Conservation (phyloP, 2,888 invertebrate species). For the Noctuana brunneofusca region DNA sequence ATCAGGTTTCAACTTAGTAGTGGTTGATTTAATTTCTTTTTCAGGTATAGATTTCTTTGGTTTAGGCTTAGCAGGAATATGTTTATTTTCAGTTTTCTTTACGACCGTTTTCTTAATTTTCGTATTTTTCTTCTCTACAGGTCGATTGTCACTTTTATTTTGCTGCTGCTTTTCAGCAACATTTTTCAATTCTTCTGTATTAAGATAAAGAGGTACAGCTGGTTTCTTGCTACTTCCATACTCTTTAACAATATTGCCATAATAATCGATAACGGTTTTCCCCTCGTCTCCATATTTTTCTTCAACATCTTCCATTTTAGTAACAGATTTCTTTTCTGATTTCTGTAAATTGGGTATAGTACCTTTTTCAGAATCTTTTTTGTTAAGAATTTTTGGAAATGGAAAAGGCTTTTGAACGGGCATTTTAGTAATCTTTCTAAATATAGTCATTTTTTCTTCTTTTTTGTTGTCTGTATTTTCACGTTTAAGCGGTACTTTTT, state of each 20-base stretch:
- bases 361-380: conserved; percentile 60
- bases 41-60: conserved; percentile 41
- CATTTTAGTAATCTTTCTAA: conserved; percentile 74
- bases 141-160: conserved; percentile 51
- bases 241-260: conserved; percentile 90
- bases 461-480: conserved; percentile 56
- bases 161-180: conserved; percentile 79
- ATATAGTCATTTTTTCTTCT: conserved; percentile 65
- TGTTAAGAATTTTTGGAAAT: conserved; percentile 66
- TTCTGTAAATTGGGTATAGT: conserved; percentile 42
- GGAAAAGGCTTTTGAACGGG: conserved; percentile 64
- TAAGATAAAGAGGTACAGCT: conserved; percentile 81
- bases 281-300: conserved; percentile 84
- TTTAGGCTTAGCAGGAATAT: conserved; percentile 44
- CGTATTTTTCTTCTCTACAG: conserved; percentile 41
- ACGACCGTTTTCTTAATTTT: conserved; percentile 44
- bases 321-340: conserved; percentile 43
- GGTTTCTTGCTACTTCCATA: conserved; percentile 82
- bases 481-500: conserved; percentile 42
- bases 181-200: conserved; percentile 84
- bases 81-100: conserved; percentile 49
- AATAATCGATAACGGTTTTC: conserved; percentile 89
- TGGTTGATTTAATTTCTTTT: conserved; percentile 39
- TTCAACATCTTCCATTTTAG: conserved; percentile 52
- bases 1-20: conserved; percentile 29